phyloP scores from a whole-genome alignment of 2,113 vertebrate species.

The human (Homo sapiens) region DNA sequence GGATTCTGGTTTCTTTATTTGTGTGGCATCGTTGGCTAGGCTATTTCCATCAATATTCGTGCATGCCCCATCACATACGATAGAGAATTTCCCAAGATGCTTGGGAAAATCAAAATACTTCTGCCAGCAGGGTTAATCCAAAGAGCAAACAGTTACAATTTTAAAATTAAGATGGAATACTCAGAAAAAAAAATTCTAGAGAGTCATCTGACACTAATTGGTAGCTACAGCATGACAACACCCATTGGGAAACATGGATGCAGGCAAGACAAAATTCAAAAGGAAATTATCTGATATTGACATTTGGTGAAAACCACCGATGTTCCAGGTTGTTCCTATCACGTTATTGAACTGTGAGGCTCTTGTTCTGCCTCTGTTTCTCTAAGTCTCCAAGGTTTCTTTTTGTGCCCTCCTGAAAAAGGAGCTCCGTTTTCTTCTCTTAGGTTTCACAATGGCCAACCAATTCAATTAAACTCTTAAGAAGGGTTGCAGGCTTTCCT shows the following conservation, averaged over 20 bases:
- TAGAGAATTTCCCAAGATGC: constrained; percentile 80
- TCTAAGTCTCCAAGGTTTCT: neutral
- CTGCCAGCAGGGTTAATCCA: constrained; percentile 80
- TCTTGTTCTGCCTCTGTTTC: constrained; percentile 49
- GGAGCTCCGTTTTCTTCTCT: neutral
- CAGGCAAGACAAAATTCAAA: constrained; percentile 57
- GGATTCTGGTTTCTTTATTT: constrained; percentile 77
- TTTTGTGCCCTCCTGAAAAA: neutral
- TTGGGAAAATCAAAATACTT: constrained; percentile 77
- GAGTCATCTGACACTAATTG: constrained; percentile 79
- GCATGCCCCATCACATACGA: constrained; percentile 77
- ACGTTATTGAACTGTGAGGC: constrained; percentile 54
- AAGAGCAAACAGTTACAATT: constrained; percentile 79
- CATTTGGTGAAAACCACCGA: constrained; percentile 51
- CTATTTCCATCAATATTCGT: constrained; percentile 78
- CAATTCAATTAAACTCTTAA: neutral
- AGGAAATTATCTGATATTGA: constrained; percentile 71
- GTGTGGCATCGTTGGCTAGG: constrained; percentile 75
- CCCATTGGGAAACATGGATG: constrained; percentile 71
- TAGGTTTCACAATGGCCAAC: neutral
- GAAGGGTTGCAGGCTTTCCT: neutral
- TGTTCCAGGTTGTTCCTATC: constrained; percentile 52
- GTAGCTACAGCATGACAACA: constrained; percentile 75
- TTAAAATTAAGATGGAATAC: constrained; percentile 76
- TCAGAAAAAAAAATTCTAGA: constrained; percentile 68